phyloP scores from a whole-genome alignment of 2,113 vertebrate genomes.

The Labeo rohita region DNA sequence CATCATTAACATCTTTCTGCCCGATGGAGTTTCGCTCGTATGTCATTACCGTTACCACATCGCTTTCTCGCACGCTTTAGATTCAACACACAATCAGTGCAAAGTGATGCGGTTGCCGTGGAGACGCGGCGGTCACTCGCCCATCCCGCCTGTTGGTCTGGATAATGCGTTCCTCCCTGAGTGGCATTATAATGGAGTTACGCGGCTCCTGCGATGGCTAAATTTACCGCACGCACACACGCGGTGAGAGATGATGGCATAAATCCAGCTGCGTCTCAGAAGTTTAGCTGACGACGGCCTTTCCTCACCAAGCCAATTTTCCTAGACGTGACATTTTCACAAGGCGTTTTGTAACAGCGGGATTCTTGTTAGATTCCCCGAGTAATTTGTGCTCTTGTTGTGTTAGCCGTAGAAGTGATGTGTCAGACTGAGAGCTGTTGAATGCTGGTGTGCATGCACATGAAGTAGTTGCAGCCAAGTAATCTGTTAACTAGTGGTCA shows the following conservation, averaged over 20 bases:
- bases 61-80: slow-evolving; percentile 3
- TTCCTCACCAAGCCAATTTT: slow-evolving; percentile 1
- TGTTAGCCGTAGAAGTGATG: neutral
- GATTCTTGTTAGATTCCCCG: neutral
- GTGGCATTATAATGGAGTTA: slow-evolving; percentile 55
- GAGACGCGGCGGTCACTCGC: slow-evolving; percentile 57
- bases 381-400: neutral
- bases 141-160: slow-evolving; percentile 25
- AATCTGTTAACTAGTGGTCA: neutral
- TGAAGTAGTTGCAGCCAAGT: neutral
- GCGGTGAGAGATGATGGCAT: neutral
- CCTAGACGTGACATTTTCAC: slow-evolving; percentile 18
- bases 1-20: neutral
- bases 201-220: neutral
- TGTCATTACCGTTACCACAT: neutral
- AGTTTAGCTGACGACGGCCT: neutral
- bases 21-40: neutral
- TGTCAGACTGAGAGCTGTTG: too few relatives aligned
- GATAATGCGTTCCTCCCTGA: slow-evolving; percentile 51
- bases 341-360: neutral
- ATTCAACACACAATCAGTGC: slow-evolving; percentile 49
- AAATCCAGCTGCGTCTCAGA: neutral
- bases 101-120: slow-evolving; percentile 64
- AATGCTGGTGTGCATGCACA: neutral
- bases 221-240: neutral